A percentile compares a stretch with the other conserved stretches of the same genome.
Conservation (phyloP, 1,140 invertebrate genomes). For the Bombus confusus region DNA sequence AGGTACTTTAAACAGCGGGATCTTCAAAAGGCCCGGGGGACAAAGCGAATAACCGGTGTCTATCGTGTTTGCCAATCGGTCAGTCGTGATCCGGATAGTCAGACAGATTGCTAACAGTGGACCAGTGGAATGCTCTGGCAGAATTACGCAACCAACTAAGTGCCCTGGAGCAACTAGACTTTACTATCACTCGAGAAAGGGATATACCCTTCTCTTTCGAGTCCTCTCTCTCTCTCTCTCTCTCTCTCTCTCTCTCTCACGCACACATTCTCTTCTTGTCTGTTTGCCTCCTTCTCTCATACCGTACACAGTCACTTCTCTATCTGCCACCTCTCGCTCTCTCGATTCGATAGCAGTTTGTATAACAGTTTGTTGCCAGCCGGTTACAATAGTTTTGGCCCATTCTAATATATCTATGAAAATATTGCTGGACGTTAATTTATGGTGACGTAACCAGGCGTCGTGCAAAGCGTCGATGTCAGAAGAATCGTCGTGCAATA, state of each 20-base stretch:
- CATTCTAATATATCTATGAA: not conserved
- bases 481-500: not conserved
- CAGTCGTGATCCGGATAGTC: conserved; percentile 72
- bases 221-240: not conserved
- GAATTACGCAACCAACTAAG: conserved; percentile 60
- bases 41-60: conserved; percentile 40
- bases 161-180: conserved; percentile 55
- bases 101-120: conserved; percentile 55
- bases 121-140: conserved; percentile 46
- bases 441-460: not conserved
- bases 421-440: not conserved
- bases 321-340: conserved; percentile 16
- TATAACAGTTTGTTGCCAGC: not conserved
- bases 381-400: not conserved
- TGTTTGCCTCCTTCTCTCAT: too few relatives aligned
- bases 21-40: conserved; percentile 24
- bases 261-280: conserved; percentile 15
- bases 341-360: conserved; percentile 14
- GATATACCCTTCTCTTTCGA: conserved; percentile 60
- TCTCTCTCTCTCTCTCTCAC: not conserved
- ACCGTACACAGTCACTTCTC: not conserved
- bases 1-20: conserved; percentile 8
- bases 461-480: not conserved
- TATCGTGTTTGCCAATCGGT: conserved; percentile 63
- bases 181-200: conserved; percentile 65